A percentile compares a stretch with the other conserved stretches of the same genome.
Conservation (phyloP, 2,113 vertebrate genomes). For the Malurus melanocephalus region DNA sequence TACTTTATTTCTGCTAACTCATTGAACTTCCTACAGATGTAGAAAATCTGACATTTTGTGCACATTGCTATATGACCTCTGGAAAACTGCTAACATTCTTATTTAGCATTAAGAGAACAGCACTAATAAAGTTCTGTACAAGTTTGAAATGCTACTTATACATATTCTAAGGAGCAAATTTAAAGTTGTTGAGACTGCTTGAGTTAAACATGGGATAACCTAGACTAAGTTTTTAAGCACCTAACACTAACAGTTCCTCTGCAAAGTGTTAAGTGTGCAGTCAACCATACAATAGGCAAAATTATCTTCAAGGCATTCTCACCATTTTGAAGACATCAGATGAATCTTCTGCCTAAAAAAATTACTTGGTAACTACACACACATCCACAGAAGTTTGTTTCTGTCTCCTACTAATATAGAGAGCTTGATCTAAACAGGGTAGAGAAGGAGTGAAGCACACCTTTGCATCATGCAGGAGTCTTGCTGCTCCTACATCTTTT, state of each 20-base stretch:
- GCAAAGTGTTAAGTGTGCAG: neutral
- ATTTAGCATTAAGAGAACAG: neutral
- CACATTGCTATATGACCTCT: neutral
- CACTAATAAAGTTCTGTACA: neutral
- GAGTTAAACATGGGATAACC: neutral
- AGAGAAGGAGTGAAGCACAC: slow-evolving; percentile 29
- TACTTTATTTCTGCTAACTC: neutral
- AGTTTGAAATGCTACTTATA: neutral
- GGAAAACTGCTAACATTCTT: neutral
- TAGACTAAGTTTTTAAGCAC: neutral
- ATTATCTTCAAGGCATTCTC: neutral
- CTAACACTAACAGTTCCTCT: neutral
- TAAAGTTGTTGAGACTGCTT: neutral
- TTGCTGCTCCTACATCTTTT: slow-evolving; percentile 79
- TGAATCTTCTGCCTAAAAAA: neutral
- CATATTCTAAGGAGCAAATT: neutral
- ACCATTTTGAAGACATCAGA: neutral
- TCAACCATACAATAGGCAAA: neutral
- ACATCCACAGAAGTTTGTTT: neutral
- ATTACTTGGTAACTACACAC: neutral
- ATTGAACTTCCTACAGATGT: neutral
- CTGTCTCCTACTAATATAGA: neutral
- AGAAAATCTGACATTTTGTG: neutral
- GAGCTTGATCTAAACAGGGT: neutral
- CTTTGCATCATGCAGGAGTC: slow-evolving; percentile 83